phyloP scores from a whole-genome alignment of 2,797 vertebrate species.

The Eutrigla gurnardus region DNA sequence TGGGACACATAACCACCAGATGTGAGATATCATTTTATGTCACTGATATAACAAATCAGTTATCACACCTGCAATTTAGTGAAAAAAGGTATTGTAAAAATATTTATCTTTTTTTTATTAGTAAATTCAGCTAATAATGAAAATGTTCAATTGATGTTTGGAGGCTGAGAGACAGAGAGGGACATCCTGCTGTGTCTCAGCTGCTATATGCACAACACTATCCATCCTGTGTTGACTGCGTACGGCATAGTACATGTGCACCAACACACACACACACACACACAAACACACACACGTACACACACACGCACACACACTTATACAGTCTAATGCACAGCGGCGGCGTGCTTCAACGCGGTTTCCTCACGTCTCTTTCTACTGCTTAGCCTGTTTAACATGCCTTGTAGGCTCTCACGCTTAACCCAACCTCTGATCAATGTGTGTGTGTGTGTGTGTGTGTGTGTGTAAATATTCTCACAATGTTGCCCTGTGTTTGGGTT shows the following conservation, averaged over 20 bases:
- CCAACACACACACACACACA: constrained; percentile 10
- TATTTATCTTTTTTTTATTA: not conserved
- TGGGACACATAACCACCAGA: not conserved
- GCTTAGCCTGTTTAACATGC: constrained; percentile 80
- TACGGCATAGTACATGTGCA: constrained; percentile 29
- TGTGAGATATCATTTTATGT: not conserved
- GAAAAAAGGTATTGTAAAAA: not conserved
- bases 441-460: constrained; percentile 47
- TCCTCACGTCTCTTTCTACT: constrained; percentile 66
- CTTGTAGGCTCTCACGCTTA: constrained; percentile 72
- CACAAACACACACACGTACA: constrained; percentile 16
- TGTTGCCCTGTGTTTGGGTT: constrained; percentile 80
- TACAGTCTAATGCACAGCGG: constrained; percentile 34
- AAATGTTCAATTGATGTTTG: constrained; percentile 14
- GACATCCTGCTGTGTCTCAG: constrained; percentile 46
- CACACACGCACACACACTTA: constrained; percentile 16
- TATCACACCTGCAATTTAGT: not conserved
- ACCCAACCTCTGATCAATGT: constrained; percentile 83
- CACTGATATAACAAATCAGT: not conserved
- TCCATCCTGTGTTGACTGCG: constrained; percentile 33
- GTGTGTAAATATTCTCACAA: constrained; percentile 73
- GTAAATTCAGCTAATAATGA: constrained; percentile 28
- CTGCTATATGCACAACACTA: constrained; percentile 43
- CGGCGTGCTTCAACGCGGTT: constrained; percentile 43
- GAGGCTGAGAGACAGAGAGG: constrained; percentile 14